Conservation (phyloP, 2,113 vertebrate species). For the Atrichornis clamosus region DNA sequence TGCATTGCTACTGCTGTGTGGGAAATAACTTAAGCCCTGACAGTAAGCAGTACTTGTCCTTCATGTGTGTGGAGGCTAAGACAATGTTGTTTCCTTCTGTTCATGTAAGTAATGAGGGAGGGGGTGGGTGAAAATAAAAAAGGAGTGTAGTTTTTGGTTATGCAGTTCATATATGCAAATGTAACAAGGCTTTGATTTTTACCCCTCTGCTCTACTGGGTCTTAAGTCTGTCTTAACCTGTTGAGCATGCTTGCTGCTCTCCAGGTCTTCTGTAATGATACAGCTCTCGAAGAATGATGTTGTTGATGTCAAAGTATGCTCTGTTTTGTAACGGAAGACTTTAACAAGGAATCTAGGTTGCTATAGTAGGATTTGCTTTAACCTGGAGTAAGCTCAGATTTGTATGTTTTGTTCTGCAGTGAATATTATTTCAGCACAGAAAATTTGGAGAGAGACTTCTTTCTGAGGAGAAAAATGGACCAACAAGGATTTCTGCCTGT, state of each 20-base stretch:
- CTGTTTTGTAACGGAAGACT: background rate
- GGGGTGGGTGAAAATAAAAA: background rate
- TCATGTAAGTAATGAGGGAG: conserved; percentile 40
- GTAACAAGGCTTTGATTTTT: background rate
- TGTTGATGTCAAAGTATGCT: background rate
- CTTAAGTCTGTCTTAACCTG: background rate
- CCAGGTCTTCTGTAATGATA: background rate
- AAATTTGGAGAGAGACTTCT: conserved; percentile 96
- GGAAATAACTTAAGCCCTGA: background rate
- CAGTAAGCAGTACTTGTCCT: conserved; percentile 28
- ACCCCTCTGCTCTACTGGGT: background rate
- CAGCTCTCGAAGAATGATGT: background rate
- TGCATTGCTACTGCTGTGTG: background rate
- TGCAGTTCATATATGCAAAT: background rate
- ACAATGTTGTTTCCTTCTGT: background rate
- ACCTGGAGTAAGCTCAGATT: background rate
- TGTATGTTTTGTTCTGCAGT: conserved; percentile 64
- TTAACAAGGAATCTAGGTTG: background rate
- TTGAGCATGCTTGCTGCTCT: background rate
- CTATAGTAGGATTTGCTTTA: background rate
- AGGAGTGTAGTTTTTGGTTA: background rate
- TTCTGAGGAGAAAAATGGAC: conserved; percentile 96
- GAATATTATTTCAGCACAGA: conserved; percentile 98
- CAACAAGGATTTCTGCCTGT: conserved; percentile 90
- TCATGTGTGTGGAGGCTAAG: background rate